Base-by-base conservation (phyloP, 2,888 invertebrate genomes). In the Hydrotaea cyrtoneurina region DNA sequence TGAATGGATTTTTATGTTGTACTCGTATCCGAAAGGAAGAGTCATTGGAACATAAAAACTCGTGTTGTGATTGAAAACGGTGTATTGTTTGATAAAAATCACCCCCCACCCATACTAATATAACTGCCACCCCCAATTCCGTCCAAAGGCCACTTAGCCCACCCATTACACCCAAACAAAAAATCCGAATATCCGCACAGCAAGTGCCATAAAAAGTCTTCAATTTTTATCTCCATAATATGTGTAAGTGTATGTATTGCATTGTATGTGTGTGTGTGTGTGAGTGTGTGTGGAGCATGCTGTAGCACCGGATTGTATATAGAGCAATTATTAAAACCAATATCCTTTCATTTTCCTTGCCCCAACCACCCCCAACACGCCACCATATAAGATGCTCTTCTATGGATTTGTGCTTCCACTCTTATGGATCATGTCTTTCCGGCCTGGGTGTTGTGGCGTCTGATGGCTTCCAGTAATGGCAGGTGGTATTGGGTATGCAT, bases 41-140 rank as follows among this genome's bases (percentile, higher is more conserved):
- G 23, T 55, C 50, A 55, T 17, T 55, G 0, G 19, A 10, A 59
- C 59, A 84, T 71, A 72, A 76, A 78, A 74, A 74, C 62, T 39
- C 11, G 13, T 50, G 7, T 39, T 11, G 21, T 66, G 78, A 81
- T 76, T 80, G 80, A 83, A 84, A 81, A 84, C n/a, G 23, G 46
- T 72, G 64, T 75, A 66, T 71, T 46, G 78, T 66, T 62, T 76
- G 53, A 64, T 64, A 59, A 66, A 11, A n/a, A 7, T 2, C 55
- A 23, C 59, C 26, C 26, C 15, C 21, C 7, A 7, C 31, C n/a
- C n/a, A n/a, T n/a, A n/a, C n/a, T n/a, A n/a, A n/a, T n/a, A n/a
- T n/a, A n/a, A n/a, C n/a, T n/a, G 13, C 21, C 57, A 4, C 13
- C 23, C 11, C 10, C 57, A 23, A 2, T 10, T 13, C 8, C 31